Base-by-base conservation (phyloP, 2,888 invertebrate genomes). In the Urechis unicinctus region DNA sequence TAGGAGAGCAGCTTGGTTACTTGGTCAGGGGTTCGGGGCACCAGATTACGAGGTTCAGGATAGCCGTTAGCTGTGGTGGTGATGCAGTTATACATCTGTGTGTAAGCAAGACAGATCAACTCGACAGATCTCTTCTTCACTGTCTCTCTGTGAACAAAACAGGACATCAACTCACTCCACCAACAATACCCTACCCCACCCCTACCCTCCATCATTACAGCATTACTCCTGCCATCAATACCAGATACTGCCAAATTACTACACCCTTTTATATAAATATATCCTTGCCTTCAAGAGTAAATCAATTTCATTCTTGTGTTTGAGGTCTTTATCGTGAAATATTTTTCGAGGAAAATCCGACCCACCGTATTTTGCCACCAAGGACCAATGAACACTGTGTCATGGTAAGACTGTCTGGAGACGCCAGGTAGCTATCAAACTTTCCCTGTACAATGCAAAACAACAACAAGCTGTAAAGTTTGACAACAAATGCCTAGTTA, bases 31-130 rank as follows among this genome's bases (percentile, higher is more conserved):
- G 86, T 86, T 73, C 87, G 85, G 25, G 84, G 82, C 57, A 92
- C 86, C 66, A 92, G 83, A 44, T 81, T 77, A 25, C 83, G 81
- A 0, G 89, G 87, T 74, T 88, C 87, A 68, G 83, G 81, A 78
- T 91, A 91, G 3, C 86, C 83, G 81, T 92, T 92, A 25, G 78
- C 78, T 0, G 88, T 85, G 75, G 91, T 85, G 68, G 86, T 83
- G 31, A 94, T 87, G 45, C 87, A 86, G 61, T 87, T 84, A 77
- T 89, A 88, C 28, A 95, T 82, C 76, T 92, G 90, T 61, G 85
- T 85, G 76, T 94, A 95, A 68, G 93, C 91, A 28, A 91, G 88
- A 56, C 88, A 83, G 61, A 95, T 86, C 2, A 94, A 88, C 78
- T 89, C 88, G 75, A 89, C 88, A 1, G 93, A 85, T 63, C 89